Conservation (phyloP, 2,888 invertebrate species). For the Allygus modestus region DNA sequence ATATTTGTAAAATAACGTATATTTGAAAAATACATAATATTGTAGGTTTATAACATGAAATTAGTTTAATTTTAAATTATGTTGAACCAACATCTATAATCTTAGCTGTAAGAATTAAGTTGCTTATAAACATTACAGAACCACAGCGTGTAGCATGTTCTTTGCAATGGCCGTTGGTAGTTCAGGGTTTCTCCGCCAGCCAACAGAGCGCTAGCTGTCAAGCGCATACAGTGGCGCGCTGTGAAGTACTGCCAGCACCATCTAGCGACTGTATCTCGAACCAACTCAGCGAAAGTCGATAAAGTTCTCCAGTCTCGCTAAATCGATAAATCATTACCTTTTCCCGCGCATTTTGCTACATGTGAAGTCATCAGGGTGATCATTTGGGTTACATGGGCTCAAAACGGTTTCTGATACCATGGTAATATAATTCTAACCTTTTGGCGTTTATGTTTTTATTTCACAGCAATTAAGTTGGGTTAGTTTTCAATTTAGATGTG, state of each 20-base stretch:
- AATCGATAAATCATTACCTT: conserved; percentile 7
- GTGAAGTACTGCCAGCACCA: conserved; percentile 35
- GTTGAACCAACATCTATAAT: too few species aligned
- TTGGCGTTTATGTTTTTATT: too few species aligned
- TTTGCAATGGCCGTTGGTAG: conserved; percentile 47
- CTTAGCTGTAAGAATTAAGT: background rate
- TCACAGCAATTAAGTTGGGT: too few species aligned
- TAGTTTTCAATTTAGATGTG: too few species aligned
- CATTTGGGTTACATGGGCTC: background rate
- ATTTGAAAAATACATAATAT: too few species aligned
- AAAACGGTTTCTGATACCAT: too few species aligned
- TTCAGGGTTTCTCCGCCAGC: conserved; percentile 27
- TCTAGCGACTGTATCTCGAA: conserved; percentile 50
- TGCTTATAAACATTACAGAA: conserved; percentile 15
- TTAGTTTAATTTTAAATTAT: too few species aligned
- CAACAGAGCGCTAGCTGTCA: conserved; percentile 30
- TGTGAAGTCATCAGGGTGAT: background rate
- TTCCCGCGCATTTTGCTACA: background rate
- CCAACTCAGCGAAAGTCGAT: conserved; percentile 27
- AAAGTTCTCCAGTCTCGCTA: background rate
- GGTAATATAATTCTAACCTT: too few species aligned
- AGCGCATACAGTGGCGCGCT: conserved; percentile 30
- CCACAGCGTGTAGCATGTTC: conserved; percentile 40
- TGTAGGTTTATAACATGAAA: too few species aligned
- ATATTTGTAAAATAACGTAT: too few species aligned